Conservation (phyloP, 1,140 invertebrate species). For the Meteorus sp. region DNA sequence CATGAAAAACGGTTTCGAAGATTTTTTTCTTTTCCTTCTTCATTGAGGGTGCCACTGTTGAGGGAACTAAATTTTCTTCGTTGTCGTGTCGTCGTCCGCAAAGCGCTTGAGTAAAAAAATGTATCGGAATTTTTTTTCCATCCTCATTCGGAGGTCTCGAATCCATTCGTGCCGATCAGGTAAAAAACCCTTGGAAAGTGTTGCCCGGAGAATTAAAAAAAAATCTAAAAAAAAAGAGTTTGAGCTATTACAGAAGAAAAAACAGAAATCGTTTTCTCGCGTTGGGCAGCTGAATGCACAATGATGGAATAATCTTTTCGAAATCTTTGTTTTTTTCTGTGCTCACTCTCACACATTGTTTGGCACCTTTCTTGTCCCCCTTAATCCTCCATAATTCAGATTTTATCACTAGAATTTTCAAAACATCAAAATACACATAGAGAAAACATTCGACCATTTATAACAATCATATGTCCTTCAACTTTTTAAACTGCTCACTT, state of each 20-base stretch:
- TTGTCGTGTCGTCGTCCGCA: neutral
- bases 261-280: neutral
- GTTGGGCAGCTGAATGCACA: conserved; percentile 18
- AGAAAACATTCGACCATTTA: conserved; percentile 2
- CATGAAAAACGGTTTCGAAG: conserved; percentile 11
- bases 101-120: conserved; percentile 7
- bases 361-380: conserved; percentile 1
- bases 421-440: conserved; percentile 5
- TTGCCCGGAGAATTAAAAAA: conserved; percentile 3
- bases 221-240: conserved; percentile 13
- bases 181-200: conserved; percentile 11
- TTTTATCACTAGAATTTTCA: conserved; percentile 1
- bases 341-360: neutral
- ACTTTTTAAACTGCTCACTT: conserved; percentile 13
- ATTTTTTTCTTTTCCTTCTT: no score
- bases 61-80: conserved; percentile 9
- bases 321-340: conserved; percentile 21
- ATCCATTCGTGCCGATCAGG: conserved; percentile 9
- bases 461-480: conserved; percentile 1
- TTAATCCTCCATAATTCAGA: conserved; percentile 6
- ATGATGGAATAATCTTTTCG: conserved; percentile 11
- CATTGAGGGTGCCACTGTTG: neutral
- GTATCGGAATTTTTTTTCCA: conserved; percentile 9
- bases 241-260: neutral
- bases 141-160: neutral